Percentiles rank a stretch among this genome's conserved stretches.
Conservation (phyloP, 2,888 invertebrate genomes). For the Tillus elongatus region DNA sequence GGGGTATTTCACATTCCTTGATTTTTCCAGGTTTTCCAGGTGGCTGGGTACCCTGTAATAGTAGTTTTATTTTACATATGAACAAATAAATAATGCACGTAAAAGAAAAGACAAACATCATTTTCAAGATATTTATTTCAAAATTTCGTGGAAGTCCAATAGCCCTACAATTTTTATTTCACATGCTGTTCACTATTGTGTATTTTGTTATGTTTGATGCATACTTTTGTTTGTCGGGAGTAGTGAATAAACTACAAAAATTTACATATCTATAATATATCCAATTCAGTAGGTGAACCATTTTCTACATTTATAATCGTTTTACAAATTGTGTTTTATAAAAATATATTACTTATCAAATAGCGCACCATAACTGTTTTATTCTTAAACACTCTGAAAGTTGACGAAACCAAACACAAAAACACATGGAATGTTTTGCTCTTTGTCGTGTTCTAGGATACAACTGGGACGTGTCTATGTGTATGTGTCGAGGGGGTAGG, state of each 20-base stretch:
- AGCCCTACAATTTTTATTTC: conserved; percentile 42
- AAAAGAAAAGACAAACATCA: conserved; percentile 18
- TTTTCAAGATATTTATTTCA: conserved; percentile 43
- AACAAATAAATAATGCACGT: conserved; percentile 2
- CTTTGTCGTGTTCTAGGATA: conserved; percentile 6
- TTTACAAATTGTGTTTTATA: conserved; percentile 33
- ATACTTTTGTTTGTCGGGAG: conserved; percentile 21
- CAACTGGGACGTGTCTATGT: no score
- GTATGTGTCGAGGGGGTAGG: no score
- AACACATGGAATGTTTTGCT: conserved; percentile 25
- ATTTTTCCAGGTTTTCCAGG: no score
- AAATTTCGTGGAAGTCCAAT: conserved; percentile 45
- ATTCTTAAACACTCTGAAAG: conserved; percentile 11
- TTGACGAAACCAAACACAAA: conserved; percentile 9
- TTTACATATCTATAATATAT: no score
- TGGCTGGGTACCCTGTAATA: no score
- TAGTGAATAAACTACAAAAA: conserved; percentile 12
- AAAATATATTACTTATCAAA: conserved; percentile 39
- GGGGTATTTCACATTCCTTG: no score
- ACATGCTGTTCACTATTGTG: conserved; percentile 38
- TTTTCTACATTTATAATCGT: conserved; percentile 35
- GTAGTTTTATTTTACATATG: no score
- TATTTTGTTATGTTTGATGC: conserved; percentile 25
- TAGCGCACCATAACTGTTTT: conserved; percentile 35
- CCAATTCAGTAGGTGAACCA: conserved; percentile 35